Conservation (phyloP, 2,797 vertebrate species). For the Xenentodon cancila region DNA sequence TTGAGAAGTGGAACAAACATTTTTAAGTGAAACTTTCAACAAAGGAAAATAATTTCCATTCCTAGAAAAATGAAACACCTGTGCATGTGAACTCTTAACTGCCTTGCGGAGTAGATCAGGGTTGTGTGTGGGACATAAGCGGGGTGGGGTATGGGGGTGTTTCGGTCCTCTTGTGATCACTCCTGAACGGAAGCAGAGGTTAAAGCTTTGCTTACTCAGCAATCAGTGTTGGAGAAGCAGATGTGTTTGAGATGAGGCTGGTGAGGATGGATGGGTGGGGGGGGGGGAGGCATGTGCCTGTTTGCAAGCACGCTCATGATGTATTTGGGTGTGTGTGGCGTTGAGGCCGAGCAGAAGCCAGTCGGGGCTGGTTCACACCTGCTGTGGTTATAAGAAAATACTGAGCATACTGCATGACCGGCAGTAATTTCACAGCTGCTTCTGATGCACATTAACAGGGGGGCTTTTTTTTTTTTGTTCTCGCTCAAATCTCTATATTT, state of each 20-base stretch:
- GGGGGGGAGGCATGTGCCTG: constrained; percentile 11
- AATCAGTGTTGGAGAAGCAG: constrained; percentile 63
- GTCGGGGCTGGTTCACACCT: constrained; percentile 70
- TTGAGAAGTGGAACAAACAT: not conserved
- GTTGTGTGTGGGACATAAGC: constrained; percentile 30
- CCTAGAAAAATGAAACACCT: not conserved
- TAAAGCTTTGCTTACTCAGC: constrained; percentile 66
- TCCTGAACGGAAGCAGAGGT: constrained; percentile 63
- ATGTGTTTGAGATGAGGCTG: constrained; percentile 64
- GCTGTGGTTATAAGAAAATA: constrained; percentile 71
- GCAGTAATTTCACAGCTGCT: constrained; percentile 70
- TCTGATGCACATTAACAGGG: constrained; percentile 49
- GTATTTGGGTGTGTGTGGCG: constrained; percentile 24
- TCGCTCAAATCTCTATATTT: constrained; percentile 7
- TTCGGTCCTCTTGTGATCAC: constrained; percentile 55
- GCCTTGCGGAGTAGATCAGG: not conserved
- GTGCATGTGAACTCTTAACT: not conserved
- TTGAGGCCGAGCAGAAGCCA: constrained; percentile 48
- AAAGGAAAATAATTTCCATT: constrained; percentile 4
- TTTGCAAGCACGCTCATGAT: constrained; percentile 29
- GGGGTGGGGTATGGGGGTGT: constrained; percentile 15
- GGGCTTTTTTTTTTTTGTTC: constrained; percentile 36
- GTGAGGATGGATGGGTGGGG: constrained; percentile 11
- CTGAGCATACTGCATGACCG: constrained; percentile 65
- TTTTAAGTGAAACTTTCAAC: constrained; percentile 14